Base-by-base conservation (phyloP, 2,888 invertebrate genomes). In the Vanessa cardui region DNA sequence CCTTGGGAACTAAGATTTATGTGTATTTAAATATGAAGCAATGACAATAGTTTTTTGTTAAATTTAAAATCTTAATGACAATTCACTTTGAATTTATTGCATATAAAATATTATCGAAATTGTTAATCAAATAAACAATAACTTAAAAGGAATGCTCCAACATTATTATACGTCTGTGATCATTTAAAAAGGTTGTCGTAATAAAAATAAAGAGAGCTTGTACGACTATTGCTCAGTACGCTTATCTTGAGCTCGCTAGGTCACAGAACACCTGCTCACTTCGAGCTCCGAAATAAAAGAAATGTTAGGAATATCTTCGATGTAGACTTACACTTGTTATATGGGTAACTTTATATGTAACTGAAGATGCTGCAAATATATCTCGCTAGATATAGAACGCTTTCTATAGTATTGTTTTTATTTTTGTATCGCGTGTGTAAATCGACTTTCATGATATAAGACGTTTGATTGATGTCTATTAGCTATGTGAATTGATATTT, bases 101-200 rank as follows among this genome's bases (percentile, higher is more conserved):
- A 8, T 9, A 9, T 18, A 18, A 18, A 18, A 49, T 49, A 20
- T 9, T 18, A 49, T 8, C 18, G 20, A 8, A 5, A 7, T 16
- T 31, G 6, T 56, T n/a, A n/a, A 33, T 7, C 33, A 56, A 33
- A 33, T 18, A 26, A 16, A 52, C 7, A 31, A 31, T 58, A 68
- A 68, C 63, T 68, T 68, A 68, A 69, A 72, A 70, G 69, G 59
- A 72, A 68, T 61, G 64, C 52, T 58, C 62, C 44, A 62, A 56
- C 54, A 62, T 66, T 62, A 61, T 61, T 56, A 44, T 44, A 46
- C 47, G 26, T 26, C 61, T 56, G 56, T 56, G 39, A 39, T 39
- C 33, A 33, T 56, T 56, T 56, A 39, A 56, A 56, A 56, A 39
- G 56, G 56, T 56, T 56, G 33, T 56, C 9, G 33, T 39, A 39